phyloP scores from a whole-genome alignment of 1,140 invertebrate genomes.

The Cataglyphis hispanica region DNA sequence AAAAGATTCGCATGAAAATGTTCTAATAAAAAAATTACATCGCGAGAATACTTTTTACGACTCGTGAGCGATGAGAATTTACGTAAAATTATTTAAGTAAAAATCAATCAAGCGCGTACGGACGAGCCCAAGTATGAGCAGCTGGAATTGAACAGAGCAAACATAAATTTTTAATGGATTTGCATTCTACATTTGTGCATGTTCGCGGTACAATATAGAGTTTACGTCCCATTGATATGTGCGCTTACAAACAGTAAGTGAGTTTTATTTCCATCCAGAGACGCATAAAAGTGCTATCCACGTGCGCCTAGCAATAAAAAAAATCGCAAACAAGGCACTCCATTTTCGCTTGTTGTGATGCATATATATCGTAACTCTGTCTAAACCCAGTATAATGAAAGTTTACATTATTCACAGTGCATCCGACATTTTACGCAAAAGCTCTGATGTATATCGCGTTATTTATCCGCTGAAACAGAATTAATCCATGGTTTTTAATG shows the following conservation, averaged over 20 bases:
- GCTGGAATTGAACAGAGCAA: not conserved
- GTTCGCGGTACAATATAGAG: constrained; percentile 7
- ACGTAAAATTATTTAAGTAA: constrained; percentile 29
- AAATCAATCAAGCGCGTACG: constrained; percentile 8
- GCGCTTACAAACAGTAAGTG: constrained; percentile 8
- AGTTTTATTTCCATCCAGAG: constrained; percentile 43
- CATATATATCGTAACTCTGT: constrained; percentile 12
- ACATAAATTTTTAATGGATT: constrained; percentile 35
- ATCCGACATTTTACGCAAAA: constrained; percentile 11
- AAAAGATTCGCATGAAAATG: not conserved
- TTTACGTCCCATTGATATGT: not conserved
- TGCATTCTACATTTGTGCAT: not conserved
- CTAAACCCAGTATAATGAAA: not conserved
- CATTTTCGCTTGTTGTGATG: constrained; percentile 12
- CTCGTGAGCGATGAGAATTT: not conserved
- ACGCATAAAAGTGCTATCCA: constrained; percentile 22
- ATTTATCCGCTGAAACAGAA: not conserved
- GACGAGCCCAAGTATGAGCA: not conserved
- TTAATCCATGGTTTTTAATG: constrained; percentile 17
- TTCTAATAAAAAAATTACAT: not conserved
- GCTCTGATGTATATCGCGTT: not conserved
- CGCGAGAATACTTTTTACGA: not conserved
- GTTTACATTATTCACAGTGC: constrained; percentile 9
- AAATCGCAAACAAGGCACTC: constrained; percentile 16
- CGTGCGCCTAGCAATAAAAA: not conserved